Evolutionary conservation across 2,797 vertebrate genomes (phyloP).

Genomic region (Hydrolagus colliei): DNA sequence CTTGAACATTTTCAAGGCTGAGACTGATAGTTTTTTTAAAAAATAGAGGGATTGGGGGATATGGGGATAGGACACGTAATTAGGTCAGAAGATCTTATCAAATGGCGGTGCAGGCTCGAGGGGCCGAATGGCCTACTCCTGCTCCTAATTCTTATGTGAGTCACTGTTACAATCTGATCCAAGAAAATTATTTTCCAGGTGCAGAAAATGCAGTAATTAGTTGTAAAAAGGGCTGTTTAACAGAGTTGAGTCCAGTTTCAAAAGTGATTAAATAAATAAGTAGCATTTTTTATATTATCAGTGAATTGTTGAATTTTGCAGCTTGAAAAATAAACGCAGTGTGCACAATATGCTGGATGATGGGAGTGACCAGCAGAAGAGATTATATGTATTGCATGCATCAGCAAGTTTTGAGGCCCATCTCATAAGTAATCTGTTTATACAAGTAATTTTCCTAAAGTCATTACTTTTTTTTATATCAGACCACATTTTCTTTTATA

Average conservation of each 20-base stretch:
- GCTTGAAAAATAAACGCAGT: not conserved
- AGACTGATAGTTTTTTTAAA: too few relatives aligned
- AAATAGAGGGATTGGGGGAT: too few relatives aligned
- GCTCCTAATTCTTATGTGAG: too few relatives aligned
- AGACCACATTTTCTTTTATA: not conserved
- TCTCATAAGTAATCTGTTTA: not conserved
- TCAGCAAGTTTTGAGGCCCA: not conserved
- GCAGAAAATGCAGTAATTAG: too few relatives aligned
- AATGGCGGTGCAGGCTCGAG: too few relatives aligned
- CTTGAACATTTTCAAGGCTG: too few relatives aligned
- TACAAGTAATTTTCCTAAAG: not conserved
- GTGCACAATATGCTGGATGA: not conserved
- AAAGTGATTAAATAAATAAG: not conserved
- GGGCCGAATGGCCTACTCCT: too few relatives aligned
- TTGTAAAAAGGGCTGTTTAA: not conserved
- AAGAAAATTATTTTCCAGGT: too few relatives aligned
- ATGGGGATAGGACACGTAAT: too few relatives aligned
- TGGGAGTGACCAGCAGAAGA: not conserved
- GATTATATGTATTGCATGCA: not conserved
- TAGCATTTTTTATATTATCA: not conserved
- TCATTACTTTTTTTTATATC: not conserved
- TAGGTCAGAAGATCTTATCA: too few relatives aligned
- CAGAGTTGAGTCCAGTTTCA: not conserved
- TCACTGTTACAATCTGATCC: too few relatives aligned
- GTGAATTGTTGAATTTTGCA: not conserved